Evolutionary conservation across 2,888 invertebrate species (phyloP).

Genomic region (Drosophila vallismaia): DNA sequence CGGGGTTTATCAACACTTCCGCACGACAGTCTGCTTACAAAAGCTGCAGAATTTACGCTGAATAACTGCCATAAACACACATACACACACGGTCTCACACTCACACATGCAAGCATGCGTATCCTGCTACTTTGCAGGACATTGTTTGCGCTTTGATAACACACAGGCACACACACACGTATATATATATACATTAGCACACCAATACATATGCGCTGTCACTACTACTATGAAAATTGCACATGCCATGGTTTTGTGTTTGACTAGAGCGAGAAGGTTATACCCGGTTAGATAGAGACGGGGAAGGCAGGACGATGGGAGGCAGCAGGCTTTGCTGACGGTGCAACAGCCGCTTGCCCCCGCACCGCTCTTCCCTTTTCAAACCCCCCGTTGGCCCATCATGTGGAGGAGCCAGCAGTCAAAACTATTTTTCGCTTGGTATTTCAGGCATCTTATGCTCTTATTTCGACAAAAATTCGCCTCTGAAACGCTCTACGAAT

Average conservation of each 20-base stretch:
- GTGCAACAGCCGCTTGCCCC: conserved; percentile 41
- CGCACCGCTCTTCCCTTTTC: conserved; percentile 6
- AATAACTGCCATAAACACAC: conserved; percentile 47
- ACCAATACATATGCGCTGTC: conserved; percentile 49
- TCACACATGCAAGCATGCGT: conserved; percentile 54
- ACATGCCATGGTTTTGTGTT: conserved; percentile 74
- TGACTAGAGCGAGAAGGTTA: conserved; percentile 45
- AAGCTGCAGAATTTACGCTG: conserved; percentile 65
- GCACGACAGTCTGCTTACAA: conserved; percentile 75
- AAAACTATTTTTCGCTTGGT: conserved; percentile 78
- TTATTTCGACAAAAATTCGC: conserved; percentile 76
- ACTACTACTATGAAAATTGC: conserved; percentile 75
- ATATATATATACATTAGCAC: conserved; percentile 4
- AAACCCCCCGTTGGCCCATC: conserved; percentile 6
- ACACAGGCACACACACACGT: conserved; percentile 29
- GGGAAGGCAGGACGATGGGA: conserved; percentile 1
- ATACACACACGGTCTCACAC: conserved; percentile 17
- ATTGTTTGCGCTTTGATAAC: conserved; percentile 78
- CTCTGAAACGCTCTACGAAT: conserved; percentile 68
- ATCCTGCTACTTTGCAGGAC: conserved; percentile 78
- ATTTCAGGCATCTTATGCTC: conserved; percentile 79
- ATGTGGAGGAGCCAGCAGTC: conserved; percentile 56
- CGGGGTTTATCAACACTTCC: conserved; percentile 75
- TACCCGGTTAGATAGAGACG: conserved; percentile 10
- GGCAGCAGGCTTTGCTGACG: conserved; percentile 62